Conservation (phyloP, 2,888 invertebrate species). For the Eudemis profundana region DNA sequence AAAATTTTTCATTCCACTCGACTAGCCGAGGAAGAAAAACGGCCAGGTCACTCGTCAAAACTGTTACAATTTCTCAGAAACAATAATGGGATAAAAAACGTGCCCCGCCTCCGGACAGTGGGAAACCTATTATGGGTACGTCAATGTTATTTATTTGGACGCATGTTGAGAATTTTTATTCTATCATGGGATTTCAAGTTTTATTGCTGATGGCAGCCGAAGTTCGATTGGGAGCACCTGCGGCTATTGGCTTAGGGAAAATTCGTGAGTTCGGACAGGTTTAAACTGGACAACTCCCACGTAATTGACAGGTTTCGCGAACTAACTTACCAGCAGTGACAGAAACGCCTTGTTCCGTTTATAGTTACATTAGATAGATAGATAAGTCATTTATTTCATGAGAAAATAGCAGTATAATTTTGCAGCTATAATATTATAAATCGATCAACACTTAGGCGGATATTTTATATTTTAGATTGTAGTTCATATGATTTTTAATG, state of each 20-base stretch:
- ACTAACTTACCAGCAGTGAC: not conserved
- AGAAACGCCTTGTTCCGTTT: not conserved
- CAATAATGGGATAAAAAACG: slow-evolving; percentile 81
- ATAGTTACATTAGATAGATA: no score
- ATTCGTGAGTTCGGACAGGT: slow-evolving; percentile 22
- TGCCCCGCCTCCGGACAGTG: slow-evolving; percentile 69
- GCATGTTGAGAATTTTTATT: slow-evolving; percentile 82
- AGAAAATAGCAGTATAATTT: no score
- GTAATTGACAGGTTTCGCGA: not conserved
- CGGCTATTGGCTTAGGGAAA: slow-evolving; percentile 37
- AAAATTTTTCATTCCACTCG: slow-evolving; percentile 84
- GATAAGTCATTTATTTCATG: no score
- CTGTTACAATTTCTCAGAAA: slow-evolving; percentile 85
- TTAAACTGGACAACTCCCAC: not conserved
- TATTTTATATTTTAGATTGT: no score
- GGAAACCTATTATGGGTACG: slow-evolving; percentile 77
- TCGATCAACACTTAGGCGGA: no score
- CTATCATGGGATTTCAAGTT: slow-evolving; percentile 80
- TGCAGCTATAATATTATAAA: no score
- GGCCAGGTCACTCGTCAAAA: slow-evolving; percentile 84
- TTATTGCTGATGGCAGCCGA: slow-evolving; percentile 66
- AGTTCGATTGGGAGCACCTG: slow-evolving; percentile 59
- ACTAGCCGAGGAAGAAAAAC: slow-evolving; percentile 78
- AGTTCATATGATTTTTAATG: no score
- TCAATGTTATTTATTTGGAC: slow-evolving; percentile 84